A percentile compares a stretch with the other conserved stretches of the same genome.
These are phyloP conservation scores for Myotis myotis DNA, from an alignment of 2,797 vertebrate genomes.

Conservation along the genomic window DNA sequence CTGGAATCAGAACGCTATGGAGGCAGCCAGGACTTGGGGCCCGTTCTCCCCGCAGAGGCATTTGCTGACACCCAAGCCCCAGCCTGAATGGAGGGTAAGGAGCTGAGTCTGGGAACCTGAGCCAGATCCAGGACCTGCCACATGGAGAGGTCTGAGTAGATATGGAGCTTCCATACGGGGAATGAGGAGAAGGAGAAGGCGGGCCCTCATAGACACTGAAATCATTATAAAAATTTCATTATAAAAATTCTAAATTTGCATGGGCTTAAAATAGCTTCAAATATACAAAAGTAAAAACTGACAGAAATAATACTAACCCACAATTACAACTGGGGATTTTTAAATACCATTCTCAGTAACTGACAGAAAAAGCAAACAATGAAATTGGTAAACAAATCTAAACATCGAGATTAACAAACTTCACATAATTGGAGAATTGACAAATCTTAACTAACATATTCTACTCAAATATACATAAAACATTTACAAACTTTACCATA, in stretches of 20 bases:
- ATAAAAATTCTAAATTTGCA: not conserved
- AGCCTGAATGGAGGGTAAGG: rapidly evolving
- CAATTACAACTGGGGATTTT: too few species aligned
- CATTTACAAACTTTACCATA: not conserved
- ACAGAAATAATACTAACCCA: not conserved
- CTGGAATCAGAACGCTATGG: rapidly evolving
- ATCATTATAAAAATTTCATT: too few species aligned
- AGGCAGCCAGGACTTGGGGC: not conserved
- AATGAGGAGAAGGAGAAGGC: not conserved
- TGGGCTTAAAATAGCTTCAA: not conserved
- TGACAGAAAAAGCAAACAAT: not conserved
- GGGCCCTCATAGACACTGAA: not conserved
- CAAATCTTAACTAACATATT: rapidly evolving
- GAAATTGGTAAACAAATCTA: too few species aligned
- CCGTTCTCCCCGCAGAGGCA: rapidly evolving
- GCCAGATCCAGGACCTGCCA: rapidly evolving
- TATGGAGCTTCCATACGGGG: rapidly evolving
- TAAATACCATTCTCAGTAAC: not conserved
- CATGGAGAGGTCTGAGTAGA: rapidly evolving
- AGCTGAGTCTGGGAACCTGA: not conserved
- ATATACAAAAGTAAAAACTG: not conserved
- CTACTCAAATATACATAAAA: not conserved
- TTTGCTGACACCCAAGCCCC: not conserved
- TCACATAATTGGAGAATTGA: not conserved
- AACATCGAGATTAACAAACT: rapidly evolving